These are phyloP conservation scores for Tonatia bakeri DNA, from an alignment of 2,113 vertebrate genomes.

Conservation along the genomic window DNA sequence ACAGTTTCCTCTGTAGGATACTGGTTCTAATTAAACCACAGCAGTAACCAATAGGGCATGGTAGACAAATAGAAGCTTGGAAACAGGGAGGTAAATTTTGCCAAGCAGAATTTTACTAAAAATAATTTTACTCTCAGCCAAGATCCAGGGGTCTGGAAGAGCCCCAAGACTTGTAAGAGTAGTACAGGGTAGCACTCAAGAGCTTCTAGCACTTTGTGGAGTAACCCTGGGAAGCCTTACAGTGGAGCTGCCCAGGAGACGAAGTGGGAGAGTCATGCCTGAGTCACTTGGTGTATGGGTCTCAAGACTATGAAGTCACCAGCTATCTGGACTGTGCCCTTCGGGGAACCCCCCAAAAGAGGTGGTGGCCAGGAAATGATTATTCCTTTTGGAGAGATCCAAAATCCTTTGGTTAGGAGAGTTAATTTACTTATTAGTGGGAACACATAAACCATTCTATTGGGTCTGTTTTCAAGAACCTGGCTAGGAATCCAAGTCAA, in stretches of 20 bases:
- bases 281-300: not conserved
- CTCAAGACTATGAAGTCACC: not conserved
- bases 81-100: not conserved
- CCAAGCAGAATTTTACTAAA: not conserved
- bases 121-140: not conserved
- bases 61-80: not conserved
- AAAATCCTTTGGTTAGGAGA: not conserved
- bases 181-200: not conserved
- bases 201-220: not conserved
- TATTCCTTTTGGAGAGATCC: not conserved
- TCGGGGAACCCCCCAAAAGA: not conserved
- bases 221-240: not conserved
- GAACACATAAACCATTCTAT: not conserved
- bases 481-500: not conserved
- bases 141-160: not conserved
- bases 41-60: not conserved
- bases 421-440: not conserved
- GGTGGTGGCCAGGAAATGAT: not conserved
- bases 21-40: not conserved
- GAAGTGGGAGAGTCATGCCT: not conserved
- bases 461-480: not conserved
- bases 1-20: not conserved
- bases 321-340: not conserved
- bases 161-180: not conserved
- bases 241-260: not conserved